Percentiles rank a stretch among this genome's conserved stretches.
Conservation (phyloP, 2,888 invertebrate species). For the Lepetodrilus schrolli region DNA sequence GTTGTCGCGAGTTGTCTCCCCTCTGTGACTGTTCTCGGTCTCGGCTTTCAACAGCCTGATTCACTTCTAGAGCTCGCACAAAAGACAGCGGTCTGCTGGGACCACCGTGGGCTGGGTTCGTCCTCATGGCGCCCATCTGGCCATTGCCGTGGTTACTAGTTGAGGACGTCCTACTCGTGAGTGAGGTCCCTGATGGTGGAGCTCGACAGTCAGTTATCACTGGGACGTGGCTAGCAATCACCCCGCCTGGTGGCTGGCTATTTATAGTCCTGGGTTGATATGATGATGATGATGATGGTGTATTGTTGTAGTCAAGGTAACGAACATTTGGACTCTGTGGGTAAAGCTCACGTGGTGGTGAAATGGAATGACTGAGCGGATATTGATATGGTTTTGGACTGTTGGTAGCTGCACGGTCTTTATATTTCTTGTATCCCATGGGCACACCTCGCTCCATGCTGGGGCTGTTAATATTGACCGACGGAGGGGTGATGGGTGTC, state of each 20-base stretch:
- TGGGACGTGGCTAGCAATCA: slow-evolving; percentile 7
- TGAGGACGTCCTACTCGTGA: slow-evolving; percentile 6
- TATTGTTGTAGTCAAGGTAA: not conserved
- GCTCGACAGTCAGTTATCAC: slow-evolving; percentile 33
- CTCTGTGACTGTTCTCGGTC: slow-evolving; percentile 54
- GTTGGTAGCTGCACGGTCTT: slow-evolving; percentile 26
- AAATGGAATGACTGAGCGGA: slow-evolving; percentile 30
- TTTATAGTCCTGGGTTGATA: not conserved
- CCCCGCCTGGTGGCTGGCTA: slow-evolving; percentile 23
- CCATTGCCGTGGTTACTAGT: slow-evolving; percentile 32
- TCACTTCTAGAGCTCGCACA: slow-evolving; percentile 74
- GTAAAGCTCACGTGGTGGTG: not conserved
- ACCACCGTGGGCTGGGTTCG: slow-evolving; percentile 36
- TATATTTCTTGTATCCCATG: slow-evolving; percentile 27
- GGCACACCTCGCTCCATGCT: slow-evolving; percentile 43
- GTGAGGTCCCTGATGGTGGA: slow-evolving; percentile 30
- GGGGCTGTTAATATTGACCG: slow-evolving; percentile 55
- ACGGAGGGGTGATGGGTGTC: slow-evolving; percentile 38
- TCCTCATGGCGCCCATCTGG: slow-evolving; percentile 18
- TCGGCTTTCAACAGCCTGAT: slow-evolving; percentile 65
- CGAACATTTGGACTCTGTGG: not conserved
- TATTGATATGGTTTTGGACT: slow-evolving; percentile 10
- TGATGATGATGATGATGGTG: not conserved
- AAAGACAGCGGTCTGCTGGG: slow-evolving; percentile 72
- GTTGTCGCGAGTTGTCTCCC: slow-evolving; percentile 35